Evolutionary conservation across 2,113 vertebrate genomes (phyloP).

Genomic region (Tamias sibiricus): DNA sequence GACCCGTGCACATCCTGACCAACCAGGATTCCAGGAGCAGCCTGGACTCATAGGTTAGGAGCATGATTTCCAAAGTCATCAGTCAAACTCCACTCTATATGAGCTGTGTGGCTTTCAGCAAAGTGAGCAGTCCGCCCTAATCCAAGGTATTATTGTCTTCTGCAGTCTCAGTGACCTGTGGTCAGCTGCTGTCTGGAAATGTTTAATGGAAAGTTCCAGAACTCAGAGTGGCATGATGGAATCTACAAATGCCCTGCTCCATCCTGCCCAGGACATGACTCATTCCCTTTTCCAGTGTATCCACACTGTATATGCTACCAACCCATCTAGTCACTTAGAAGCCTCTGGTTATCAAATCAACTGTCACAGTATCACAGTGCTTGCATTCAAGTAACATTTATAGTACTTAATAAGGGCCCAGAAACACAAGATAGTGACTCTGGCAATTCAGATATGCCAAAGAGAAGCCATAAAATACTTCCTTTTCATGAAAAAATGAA

Average conservation of each 20-base stretch:
- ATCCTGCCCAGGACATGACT: neutral
- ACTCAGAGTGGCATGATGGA: neutral
- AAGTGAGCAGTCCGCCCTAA: neutral
- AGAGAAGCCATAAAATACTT: neutral
- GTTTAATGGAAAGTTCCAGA: neutral
- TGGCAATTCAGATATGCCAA: too few species aligned
- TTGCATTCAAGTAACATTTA: neutral
- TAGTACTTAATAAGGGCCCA: too few species aligned
- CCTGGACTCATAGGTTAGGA: fast-evolving
- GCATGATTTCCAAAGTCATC: neutral
- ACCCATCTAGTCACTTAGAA: neutral
- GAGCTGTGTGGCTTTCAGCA: neutral
- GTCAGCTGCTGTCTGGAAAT: neutral
- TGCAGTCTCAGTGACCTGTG: neutral
- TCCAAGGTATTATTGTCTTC: neutral
- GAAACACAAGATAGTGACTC: neutral
- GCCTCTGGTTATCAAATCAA: neutral
- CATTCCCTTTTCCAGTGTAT: neutral
- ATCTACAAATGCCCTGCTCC: neutral
- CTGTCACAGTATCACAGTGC: too few species aligned
- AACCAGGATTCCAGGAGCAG: neutral
- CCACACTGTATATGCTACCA: neutral
- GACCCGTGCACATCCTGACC: neutral
- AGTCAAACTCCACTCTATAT: neutral
- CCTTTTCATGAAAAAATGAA: neutral